Base-by-base conservation (phyloP, 1,140 invertebrate species). In the Psilanteris sp. region DNA sequence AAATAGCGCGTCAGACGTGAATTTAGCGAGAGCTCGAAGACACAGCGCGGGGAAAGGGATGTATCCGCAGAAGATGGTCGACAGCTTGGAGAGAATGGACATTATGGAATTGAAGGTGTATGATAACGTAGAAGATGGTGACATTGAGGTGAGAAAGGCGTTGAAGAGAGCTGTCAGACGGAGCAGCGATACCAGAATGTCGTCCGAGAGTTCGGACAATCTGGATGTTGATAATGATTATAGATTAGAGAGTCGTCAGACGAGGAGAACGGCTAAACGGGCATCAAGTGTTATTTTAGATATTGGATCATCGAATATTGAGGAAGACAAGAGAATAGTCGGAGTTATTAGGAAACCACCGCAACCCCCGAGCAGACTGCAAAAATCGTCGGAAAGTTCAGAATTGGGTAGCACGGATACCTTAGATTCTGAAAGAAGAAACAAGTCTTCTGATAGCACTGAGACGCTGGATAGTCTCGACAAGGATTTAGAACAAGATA, bases 401-500 rank as follows among this genome's bases (percentile, higher is more conserved):
- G 87, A 89, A 4, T 62, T 88, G 0, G 86, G 85, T 0, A 89
- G 87, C 20, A 88, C 85, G 1, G 87, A 89, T 11, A 88, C 87
- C 1, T 41, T 88, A 0, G 83, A 87, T 32, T 88, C 85, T 0
- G 86, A 88, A n/a, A 81, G 80, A 9, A 81, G 84, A 26, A 86
- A 86, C 20, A 87, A 87, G 18, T 87, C 82, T 5, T 87, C 84
- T 0, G 86, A 85, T 32, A 88, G 86, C 32, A 86, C 83, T 0
- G 87, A 89, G 39, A 88, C 87, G 3, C 55, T 89, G 20, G 87
- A 89, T 27, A 89, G 87, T 55, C 74, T 89, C 1, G 87, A 89
- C 22, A 86, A 85, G 37, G 86, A 88, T 15, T 24, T 84, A 18
- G 86, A 87, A 3, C 86, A 83, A 18, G 83, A 87, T 2, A 64